Percentiles rank a stretch among this genome's conserved stretches.
Conservation (phyloP, 2,888 invertebrate species). For the Parapristionchus giblindavisi region DNA sequence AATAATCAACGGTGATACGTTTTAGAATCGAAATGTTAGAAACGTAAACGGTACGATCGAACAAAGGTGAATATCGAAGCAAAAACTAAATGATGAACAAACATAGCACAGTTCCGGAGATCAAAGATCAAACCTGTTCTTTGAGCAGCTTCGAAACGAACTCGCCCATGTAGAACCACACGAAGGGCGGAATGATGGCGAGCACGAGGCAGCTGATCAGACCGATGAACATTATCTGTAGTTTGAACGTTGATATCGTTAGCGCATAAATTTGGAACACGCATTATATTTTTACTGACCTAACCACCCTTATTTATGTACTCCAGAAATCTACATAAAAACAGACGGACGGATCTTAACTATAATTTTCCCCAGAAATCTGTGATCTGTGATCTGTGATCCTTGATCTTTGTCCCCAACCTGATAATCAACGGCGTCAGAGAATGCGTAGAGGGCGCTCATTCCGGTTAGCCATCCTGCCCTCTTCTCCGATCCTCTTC, state of each 20-base stretch:
- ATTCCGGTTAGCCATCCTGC: conserved; percentile 45
- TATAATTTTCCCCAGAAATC: no score
- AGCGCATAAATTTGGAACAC: neutral
- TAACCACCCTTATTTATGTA: neutral
- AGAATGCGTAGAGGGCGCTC: conserved; percentile 51
- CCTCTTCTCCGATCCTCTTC: neutral
- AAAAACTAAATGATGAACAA: no score
- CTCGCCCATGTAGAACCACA: conserved; percentile 67
- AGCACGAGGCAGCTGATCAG: conserved; percentile 61
- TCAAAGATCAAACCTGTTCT: conserved; percentile 6
- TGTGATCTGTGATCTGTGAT: no score
- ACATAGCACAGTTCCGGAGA: no score
- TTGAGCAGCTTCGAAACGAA: conserved; percentile 50
- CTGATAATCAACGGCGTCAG: conserved; percentile 53
- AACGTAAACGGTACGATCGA: no score
- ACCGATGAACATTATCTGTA: conserved; percentile 62
- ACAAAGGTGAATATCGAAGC: no score
- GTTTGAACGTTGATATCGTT: neutral
- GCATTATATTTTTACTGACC: neutral
- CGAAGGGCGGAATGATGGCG: conserved; percentile 65
- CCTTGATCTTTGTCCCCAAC: conserved; percentile 36
- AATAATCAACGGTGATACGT: no score
- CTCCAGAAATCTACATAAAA: no score
- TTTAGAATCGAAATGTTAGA: no score
- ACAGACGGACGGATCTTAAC: no score